Percentiles rank a stretch among this genome's conserved stretches.
Conservation (phyloP, 2,888 invertebrate genomes). For the Folsomia manolachei region DNA sequence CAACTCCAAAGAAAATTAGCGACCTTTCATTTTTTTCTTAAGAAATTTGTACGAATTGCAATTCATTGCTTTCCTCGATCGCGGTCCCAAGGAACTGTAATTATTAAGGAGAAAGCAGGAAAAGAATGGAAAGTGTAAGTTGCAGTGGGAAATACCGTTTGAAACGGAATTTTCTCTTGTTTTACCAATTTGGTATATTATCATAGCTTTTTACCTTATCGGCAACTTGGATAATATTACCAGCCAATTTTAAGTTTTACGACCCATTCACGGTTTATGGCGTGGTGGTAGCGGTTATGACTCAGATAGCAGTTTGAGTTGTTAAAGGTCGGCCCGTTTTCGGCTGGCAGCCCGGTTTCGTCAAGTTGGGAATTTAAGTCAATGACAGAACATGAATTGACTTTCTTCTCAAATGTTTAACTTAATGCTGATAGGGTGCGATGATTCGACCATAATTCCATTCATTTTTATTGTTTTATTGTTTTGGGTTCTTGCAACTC, state of each 20-base stretch:
- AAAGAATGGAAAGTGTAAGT: neutral
- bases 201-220: neutral
- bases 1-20: neutral
- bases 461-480: constrained; percentile 2
- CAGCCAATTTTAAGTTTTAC: neutral
- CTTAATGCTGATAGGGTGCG: neutral
- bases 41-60: neutral
- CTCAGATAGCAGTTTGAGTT: no score
- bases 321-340: no score
- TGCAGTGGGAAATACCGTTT: neutral
- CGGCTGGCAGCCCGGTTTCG: no score
- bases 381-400: no score
- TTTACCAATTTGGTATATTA: no score
- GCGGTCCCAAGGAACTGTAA: no score
- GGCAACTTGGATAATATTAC: neutral
- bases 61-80: neutral
- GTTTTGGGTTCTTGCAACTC: no score
- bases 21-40: neutral
- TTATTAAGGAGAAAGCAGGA: neutral
- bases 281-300: no score
- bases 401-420: neutral
- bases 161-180: neutral
- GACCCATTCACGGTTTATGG: neutral
- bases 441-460: neutral
- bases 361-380: no score